Evolutionary conservation across 2,113 vertebrate species (phyloP), one percentile per base, ranked within the genome.

Genomic region (Poicephalus meyeri): DNA sequence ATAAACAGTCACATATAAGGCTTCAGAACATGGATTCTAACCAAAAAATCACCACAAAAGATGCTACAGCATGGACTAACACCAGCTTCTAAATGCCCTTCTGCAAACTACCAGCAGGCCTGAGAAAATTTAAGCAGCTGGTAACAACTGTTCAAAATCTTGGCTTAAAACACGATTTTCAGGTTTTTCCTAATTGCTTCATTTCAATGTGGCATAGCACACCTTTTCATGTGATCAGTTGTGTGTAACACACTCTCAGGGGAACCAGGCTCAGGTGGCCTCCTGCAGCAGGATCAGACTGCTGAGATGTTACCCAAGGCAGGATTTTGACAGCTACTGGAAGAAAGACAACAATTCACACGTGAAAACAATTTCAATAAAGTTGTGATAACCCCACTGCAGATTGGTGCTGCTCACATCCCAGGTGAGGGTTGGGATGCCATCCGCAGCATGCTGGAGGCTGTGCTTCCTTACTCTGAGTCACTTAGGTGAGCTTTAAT

Each of bases 391-490:
- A 88, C 29, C 29, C n/a, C 52, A 20, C 0, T 74, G 39, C n/a
- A 78, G 55, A 74, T 31, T 20, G 77, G 33, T 1, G 0, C 8
- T 0, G 0, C 29, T 85, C 37, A 31, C 0, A 0, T 72, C 56
- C 16, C 39, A 50, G 4, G 26, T 16, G 52, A 81, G 47, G 33
- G 19, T 0, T 64, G 25, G 56, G 52, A 87, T 2, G 5, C 25
- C 8, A 11, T 31, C 29, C 29, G 33, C 18, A 76, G 11, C 6
- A 7, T 53, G 53, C 15, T 56, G 33, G 33, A 63, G 13, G 7
- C 5, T 90, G 39, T 58, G 66, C 33, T 92, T 65, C 28, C 42
- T 89, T 80, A 33, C 23, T 73, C 58, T 6, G 19, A 74, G 16
- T 80, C 85, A 66, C 52, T n/a, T 53, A 41, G 20, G 39, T 35